A percentile compares a stretch with the other conserved stretches of the same genome.
These are phyloP conservation scores for Exocentrus adspersus DNA, from an alignment of 2,888 invertebrate species.

Conservation along the genomic window DNA sequence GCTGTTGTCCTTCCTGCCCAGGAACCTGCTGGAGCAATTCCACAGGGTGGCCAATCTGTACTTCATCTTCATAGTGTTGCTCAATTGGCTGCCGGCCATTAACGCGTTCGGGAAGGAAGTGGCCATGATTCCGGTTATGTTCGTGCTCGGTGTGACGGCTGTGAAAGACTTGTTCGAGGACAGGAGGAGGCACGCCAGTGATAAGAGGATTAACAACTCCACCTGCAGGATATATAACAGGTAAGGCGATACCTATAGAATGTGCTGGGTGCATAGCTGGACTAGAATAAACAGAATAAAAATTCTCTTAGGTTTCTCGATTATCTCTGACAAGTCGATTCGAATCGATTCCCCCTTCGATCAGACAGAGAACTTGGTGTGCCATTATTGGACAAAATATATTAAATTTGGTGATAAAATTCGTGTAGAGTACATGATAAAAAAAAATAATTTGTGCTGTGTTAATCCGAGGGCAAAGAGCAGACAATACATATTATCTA, in stretches of 20 bases:
- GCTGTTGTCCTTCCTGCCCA: conserved; percentile 90
- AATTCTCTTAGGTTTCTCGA: too few species aligned
- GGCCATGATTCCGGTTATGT: conserved; percentile 93
- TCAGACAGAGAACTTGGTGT: too few species aligned
- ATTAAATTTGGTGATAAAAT: too few species aligned
- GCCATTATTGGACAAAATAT: too few species aligned
- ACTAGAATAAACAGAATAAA: too few species aligned
- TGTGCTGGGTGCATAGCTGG: too few species aligned
- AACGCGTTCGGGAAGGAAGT: conserved; percentile 96
- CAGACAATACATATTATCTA: too few species aligned
- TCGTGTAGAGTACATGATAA: too few species aligned
- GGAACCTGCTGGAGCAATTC: conserved; percentile 97
- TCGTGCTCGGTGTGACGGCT: conserved; percentile 93
- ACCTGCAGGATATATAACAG: conserved; percentile 91
- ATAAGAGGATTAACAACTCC: conserved; percentile 93
- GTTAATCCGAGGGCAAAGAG: too few species aligned
- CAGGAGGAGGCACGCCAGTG: conserved; percentile 86
- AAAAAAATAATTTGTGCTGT: too few species aligned
- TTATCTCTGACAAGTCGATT: too few species aligned
- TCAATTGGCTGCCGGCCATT: conserved; percentile 95
- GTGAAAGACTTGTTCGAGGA: conserved; percentile 96
- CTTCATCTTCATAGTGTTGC: conserved; percentile 94
- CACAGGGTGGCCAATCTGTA: conserved; percentile 97
- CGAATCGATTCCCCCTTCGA: too few species aligned
- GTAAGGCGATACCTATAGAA: conserved; percentile 71